A percentile compares a stretch with the other conserved stretches of the same genome.
Conservation (phyloP, 2,888 invertebrate genomes). For the Sinotaia quadrata region DNA sequence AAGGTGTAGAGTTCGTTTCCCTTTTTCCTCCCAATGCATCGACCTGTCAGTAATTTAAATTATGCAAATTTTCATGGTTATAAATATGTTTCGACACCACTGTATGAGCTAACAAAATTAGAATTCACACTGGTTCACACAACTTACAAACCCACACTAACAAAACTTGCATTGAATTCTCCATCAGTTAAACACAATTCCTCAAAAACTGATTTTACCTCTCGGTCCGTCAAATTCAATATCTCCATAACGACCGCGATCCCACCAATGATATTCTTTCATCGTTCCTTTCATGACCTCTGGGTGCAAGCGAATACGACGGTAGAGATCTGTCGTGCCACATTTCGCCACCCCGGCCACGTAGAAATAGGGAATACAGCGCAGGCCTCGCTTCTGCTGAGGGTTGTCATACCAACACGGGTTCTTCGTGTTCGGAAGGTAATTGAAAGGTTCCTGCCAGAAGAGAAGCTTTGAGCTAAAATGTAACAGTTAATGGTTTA, state of each 20-base stretch:
- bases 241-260: constrained; percentile 20
- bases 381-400: not conserved
- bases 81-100: too few relatives aligned
- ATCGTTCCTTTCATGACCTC: constrained; percentile 21
- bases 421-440: constrained; percentile 24
- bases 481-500: too few relatives aligned
- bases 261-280: constrained; percentile 33
- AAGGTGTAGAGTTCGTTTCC: too few relatives aligned
- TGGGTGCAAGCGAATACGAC: constrained; percentile 18
- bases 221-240: not conserved
- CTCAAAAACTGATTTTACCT: not conserved
- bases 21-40: too few relatives aligned
- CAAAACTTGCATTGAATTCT: not conserved
- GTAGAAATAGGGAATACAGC: constrained; percentile 29
- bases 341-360: constrained; percentile 33
- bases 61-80: too few relatives aligned
- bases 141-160: constrained; percentile 2
- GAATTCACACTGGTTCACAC: constrained; percentile 1
- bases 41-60: too few relatives aligned
- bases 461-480: not conserved
- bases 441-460: constrained; percentile 24
- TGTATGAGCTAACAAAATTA: too few relatives aligned
- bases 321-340: constrained; percentile 26
- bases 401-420: constrained; percentile 31
- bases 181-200: constrained; percentile 1